Evolutionary conservation across 2,113 vertebrate genomes (phyloP), one percentile per base, ranked within the genome.

Genomic region (Ovibos moschatus): DNA sequence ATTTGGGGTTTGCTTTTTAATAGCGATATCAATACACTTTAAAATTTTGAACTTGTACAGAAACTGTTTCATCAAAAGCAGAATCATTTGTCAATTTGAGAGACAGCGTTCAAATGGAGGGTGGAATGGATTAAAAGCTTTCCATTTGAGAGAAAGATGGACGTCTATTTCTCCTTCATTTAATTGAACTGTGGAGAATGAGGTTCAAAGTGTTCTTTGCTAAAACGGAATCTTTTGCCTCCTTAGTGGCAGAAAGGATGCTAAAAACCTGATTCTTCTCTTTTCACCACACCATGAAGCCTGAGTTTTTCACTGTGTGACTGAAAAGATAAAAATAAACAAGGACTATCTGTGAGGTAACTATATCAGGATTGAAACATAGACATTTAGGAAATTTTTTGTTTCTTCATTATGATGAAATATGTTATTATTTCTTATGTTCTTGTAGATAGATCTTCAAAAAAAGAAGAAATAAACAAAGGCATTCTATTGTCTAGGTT

Each of bases 301-400:
- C 13, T n/a, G 19, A 21, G 86, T 96, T 97, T 97, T 89, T 36
- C 74, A 60, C 43, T 21, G 21, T 93, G 91, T 94, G 76, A 78
- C 95, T 98, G 95, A 95, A 98, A 97, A 91, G 36, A 94, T 97
- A 96, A 71, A 40, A 71, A 71, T 23, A 36, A 71, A 95, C 28
- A 84, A 95, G 74, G 55, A 88, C 87, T 89, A 86, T 62, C 64
- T 82, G 50, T n/a, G 50, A 97, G 74, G 27, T 58, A 96, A 50
- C 45, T 43, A 17, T 50, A 50, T 81, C 43, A 97, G 94, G 97
- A 79, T 0, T 3, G 71, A 98, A 91, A 67, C 91, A 88, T 27
- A 97, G 78, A 40, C 25, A 95, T 96, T 96, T 96, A 94, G 12
- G 81, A 88, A 95, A 94, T 19, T 47, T 84, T 21, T 89, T 8